A percentile compares a stretch with the other conserved stretches of the same genome.
Conservation (phyloP, 1,140 invertebrate species). For the Drosophila sucinea region DNA sequence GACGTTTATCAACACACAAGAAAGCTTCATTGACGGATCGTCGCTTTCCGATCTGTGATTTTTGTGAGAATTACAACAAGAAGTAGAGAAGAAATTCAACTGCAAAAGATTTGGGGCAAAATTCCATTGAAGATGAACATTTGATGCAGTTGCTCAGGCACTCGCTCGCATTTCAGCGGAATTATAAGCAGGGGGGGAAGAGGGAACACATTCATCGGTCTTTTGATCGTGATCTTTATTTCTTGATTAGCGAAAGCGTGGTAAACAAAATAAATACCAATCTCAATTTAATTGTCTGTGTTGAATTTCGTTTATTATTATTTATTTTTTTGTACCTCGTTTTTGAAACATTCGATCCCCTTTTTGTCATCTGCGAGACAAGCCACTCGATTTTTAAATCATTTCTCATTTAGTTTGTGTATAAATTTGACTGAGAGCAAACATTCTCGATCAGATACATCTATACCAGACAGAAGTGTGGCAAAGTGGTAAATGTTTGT, state of each 20-base stretch:
- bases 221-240: constrained; percentile 54
- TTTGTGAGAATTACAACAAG: too few species aligned
- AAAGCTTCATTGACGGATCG: too few species aligned
- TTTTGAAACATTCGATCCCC: constrained; percentile 9
- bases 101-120: constrained; percentile 34
- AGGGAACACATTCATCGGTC: constrained; percentile 56
- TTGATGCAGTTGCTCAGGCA: constrained; percentile 23
- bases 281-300: constrained; percentile 58
- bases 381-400: constrained; percentile 42
- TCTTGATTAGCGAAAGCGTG: constrained; percentile 74
- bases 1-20: too few species aligned
- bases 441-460: neutral
- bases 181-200: neutral
- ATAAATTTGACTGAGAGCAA: constrained; percentile 4
- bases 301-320: constrained; percentile 34
- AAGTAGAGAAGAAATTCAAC: constrained; percentile 2
- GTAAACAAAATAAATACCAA: constrained; percentile 30
- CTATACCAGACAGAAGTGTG: constrained; percentile 1
- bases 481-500: constrained; percentile 29
- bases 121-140: constrained; percentile 73
- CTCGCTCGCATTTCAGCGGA: neutral
- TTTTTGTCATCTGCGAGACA: neutral
- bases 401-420: constrained; percentile 66
- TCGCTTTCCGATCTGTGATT: too few species aligned
- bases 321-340: constrained; percentile 20